phyloP scores from a whole-genome alignment of 37 sponge, comb jelly and placozoan species.

The Lycopodina hypogea region DNA sequence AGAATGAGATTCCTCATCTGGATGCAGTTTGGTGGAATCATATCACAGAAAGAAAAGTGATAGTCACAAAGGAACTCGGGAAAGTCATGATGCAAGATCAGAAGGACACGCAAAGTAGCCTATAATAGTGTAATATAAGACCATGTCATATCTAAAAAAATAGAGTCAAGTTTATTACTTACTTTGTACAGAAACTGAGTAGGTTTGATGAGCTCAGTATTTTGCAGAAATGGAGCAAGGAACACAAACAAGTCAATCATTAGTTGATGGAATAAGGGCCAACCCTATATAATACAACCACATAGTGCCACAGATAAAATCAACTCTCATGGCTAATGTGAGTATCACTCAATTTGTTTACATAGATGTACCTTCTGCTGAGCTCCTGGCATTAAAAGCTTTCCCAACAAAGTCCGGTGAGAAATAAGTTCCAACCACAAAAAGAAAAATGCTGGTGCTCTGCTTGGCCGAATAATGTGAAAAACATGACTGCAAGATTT shows the following conservation, averaged over 20 bases:
- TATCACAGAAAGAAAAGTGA: conserved; percentile 98
- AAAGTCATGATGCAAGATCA: conserved; percentile 98
- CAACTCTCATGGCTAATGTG: not conserved
- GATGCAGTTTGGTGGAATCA: conserved; percentile 98
- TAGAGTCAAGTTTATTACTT: too few relatives aligned
- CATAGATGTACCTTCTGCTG: conserved; percentile 70
- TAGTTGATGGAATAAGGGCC: conserved; percentile 95
- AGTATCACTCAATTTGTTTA: not conserved
- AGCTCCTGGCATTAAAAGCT: conserved; percentile 83
- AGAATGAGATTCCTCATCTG: conserved; percentile 99
- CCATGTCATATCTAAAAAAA: too few relatives aligned
- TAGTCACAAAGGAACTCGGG: conserved; percentile 99
- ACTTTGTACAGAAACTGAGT: conserved; percentile 95
- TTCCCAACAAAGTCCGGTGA: conserved; percentile 86
- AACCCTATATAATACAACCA: conserved; percentile 61
- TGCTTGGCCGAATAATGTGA: conserved; percentile 82
- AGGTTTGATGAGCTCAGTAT: conserved; percentile 92
- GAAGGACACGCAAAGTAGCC: conserved; percentile 94
- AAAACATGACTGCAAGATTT: conserved; percentile 70
- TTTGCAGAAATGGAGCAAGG: conserved; percentile 94
- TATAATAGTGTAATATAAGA: conserved; percentile 16
- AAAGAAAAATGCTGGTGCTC: conserved; percentile 95
- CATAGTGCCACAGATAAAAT: not conserved
- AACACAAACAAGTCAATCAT: conserved; percentile 95
- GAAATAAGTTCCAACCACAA: conserved; percentile 98